Evolutionary conservation across 2,888 invertebrate species (phyloP).

Genomic region (Hemistola chrysoprasaria): DNA sequence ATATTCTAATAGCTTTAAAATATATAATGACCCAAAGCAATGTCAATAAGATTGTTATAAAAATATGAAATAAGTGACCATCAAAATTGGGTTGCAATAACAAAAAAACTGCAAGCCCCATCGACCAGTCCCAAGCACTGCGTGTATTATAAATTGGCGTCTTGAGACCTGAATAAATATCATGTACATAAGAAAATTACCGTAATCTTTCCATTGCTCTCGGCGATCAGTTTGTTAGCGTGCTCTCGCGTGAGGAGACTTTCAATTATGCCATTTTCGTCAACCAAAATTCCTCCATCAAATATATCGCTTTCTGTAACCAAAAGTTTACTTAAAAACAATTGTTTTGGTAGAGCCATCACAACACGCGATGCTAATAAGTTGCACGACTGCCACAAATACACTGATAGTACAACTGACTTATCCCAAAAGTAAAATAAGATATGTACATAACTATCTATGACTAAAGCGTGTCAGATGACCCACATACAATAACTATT

Average conservation of each 20-base stretch:
- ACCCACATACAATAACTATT: too few relatives aligned
- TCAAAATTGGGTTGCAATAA: not conserved
- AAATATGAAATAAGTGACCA: conserved; percentile 1
- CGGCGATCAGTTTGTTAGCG: conserved; percentile 68
- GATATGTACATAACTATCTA: too few relatives aligned
- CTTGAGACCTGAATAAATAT: conserved; percentile 10
- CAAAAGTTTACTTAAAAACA: conserved; percentile 74
- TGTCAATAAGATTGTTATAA: conserved; percentile 1
- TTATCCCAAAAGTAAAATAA: too few relatives aligned
- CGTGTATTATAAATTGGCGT: too few relatives aligned
- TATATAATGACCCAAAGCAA: conserved; percentile 9
- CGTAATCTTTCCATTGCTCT: conserved; percentile 74
- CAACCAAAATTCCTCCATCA: conserved; percentile 83
- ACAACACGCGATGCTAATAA: conserved; percentile 21
- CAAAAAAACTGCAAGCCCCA: conserved; percentile 4
- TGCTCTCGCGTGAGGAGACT: conserved; percentile 72
- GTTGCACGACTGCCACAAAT: conserved; percentile 36
- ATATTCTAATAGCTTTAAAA: too few relatives aligned
- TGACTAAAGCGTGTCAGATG: too few relatives aligned
- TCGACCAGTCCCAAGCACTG: not conserved
- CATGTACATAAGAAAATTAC: conserved; percentile 47
- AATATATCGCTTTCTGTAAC: conserved; percentile 76
- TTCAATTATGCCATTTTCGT: conserved; percentile 81
- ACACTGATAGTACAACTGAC: conserved; percentile 36
- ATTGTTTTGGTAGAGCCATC: conserved; percentile 49